Evolutionary conservation across 2,888 invertebrate genomes (phyloP), one percentile per base, ranked within the genome.

Genomic region (Ypsolopha sequella): DNA sequence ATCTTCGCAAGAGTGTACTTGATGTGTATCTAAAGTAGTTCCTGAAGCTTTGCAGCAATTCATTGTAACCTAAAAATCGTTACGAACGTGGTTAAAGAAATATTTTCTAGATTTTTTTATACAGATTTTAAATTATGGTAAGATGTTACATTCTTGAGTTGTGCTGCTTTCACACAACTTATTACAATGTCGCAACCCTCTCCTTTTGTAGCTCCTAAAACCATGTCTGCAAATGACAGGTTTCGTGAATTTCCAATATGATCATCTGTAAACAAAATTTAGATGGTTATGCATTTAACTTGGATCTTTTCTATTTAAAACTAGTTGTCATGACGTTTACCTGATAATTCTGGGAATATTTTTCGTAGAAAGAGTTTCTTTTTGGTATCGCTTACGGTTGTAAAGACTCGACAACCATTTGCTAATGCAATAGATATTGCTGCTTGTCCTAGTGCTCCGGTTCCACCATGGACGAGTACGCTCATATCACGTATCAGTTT

Each of bases 391-490:
- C 73, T 68, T 14, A 84, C 80, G 1, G 80, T 78, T 0, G 75
- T 62, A 50, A 75, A 78, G 1, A 79, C 73, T 49, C 64, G 52
- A 50, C 70, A 76, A 2, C 61, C 63, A 9, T 57, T 51, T 0
- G 70, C 70, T 6, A 81, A 58, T 0, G 73, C 69, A 0, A 80
- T 60, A 0, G 70, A 59, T 33, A 80, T 74, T 0, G 63, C 54
- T 0, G 81, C 80, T 56, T 80, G 80, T 0, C 79, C 80, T 2
- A 80, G 50, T 0, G 75, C 79, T 0, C 80, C 80, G 0, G 75
- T 56, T 0, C 73, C 80, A 1, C 77, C 76, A 43, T 78, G 76
- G 0, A 82, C 65, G 0, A 79, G 55, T 0, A 77, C 48, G 0
- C 38, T 57, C 53, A 54, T 58, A 0, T 60, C 59, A 3, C 48